Percentiles rank a stretch among this genome's conserved stretches.
Conservation (phyloP, 64 coral and sea anemone genomes). For the Dendrophyllia cribrosa region DNA sequence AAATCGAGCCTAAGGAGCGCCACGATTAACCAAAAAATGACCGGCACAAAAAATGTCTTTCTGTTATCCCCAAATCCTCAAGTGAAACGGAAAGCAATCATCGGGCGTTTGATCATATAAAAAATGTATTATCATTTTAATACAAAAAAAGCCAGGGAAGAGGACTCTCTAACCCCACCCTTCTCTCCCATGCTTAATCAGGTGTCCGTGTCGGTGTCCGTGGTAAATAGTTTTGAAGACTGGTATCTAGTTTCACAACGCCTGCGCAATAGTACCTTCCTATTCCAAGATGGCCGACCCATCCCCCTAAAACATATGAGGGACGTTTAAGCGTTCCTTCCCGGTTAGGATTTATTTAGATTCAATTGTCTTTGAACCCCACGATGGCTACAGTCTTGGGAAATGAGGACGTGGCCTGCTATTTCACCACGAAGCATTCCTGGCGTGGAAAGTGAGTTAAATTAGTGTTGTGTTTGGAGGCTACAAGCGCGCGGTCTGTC, state of each 20-base stretch:
- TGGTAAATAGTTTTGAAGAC: neutral
- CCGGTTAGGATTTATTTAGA: neutral
- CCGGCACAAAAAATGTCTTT: no score
- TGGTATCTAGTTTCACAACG: neutral
- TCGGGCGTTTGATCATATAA: no score
- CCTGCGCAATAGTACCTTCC: neutral
- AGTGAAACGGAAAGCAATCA: no score
- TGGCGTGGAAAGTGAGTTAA: slow-evolving; percentile 98
- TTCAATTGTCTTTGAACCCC: neutral
- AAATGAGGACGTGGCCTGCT: slow-evolving; percentile 96
- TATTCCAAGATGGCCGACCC: slow-evolving; percentile 28
- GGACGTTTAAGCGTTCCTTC: slow-evolving; percentile 14
- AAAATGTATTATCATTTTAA: no score
- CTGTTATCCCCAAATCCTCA: no score
- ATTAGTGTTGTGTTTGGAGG: neutral
- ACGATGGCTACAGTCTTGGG: slow-evolving; percentile 95
- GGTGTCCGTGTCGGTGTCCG: no score
- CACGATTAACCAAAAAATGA: no score
- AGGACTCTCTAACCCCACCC: no score
- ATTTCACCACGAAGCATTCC: slow-evolving; percentile 98
- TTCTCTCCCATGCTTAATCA: no score
- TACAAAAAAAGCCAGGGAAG: no score
- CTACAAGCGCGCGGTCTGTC: neutral
- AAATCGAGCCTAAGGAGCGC: no score
- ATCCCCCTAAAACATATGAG: neutral